Conservation (phyloP, 53 echinoderm and acorn worm species). For the Echinometra lucunter region DNA sequence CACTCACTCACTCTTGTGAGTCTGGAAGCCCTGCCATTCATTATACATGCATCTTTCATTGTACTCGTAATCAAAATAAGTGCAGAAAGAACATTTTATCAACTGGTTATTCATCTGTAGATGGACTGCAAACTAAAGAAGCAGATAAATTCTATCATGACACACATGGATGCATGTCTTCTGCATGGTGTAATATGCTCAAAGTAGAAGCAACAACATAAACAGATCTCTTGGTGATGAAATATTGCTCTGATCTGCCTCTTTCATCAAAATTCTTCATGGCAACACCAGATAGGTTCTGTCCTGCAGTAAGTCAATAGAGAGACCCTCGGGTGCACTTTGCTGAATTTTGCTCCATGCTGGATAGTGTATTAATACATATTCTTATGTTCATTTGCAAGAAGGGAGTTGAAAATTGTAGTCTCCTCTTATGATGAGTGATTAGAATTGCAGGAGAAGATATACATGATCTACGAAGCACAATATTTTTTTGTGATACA, state of each 20-base stretch:
- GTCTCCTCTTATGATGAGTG: not conserved
- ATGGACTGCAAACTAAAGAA: not conserved
- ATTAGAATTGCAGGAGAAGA: not conserved
- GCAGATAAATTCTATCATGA: not conserved
- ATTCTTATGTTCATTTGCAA: not conserved
- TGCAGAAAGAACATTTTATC: conserved; percentile 35
- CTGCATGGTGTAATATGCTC: not conserved
- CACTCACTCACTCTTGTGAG: not conserved
- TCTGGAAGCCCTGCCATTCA: not conserved
- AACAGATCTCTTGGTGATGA: conserved; percentile 25
- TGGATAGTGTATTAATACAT: not conserved
- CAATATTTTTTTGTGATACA: too few relatives aligned
- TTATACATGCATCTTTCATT: not conserved
- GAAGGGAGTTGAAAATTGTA: not conserved
- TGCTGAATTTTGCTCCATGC: not conserved
- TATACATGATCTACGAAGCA: not conserved
- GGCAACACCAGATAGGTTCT: not conserved
- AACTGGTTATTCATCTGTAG: conserved; percentile 20
- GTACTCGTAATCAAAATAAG: not conserved
- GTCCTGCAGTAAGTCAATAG: not conserved
- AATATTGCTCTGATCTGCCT: conserved; percentile 39
- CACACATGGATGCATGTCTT: not conserved
- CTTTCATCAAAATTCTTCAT: conserved; percentile 48
- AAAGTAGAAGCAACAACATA: conserved; percentile 24
- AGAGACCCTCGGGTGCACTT: conserved; percentile 37